phyloP scores from a whole-genome alignment of 2,797 vertebrate species.

The Pampus argenteus region DNA sequence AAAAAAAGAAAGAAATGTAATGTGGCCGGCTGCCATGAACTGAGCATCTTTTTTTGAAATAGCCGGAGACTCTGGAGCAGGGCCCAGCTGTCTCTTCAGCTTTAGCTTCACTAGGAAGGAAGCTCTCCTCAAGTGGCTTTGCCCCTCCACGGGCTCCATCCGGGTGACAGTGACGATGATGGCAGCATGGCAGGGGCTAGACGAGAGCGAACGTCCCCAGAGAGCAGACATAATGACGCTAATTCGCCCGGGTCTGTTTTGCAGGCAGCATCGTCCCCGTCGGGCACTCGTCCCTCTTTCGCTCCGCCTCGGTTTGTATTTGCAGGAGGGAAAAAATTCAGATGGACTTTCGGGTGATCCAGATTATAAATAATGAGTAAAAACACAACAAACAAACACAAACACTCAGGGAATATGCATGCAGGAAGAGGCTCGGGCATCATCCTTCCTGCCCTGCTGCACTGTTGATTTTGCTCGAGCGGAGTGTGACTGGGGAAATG shows the following conservation, averaged over 20 bases:
- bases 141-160: slow-evolving; percentile 37
- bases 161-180: slow-evolving; percentile 69
- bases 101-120: slow-evolving; percentile 52
- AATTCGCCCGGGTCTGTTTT: slow-evolving; percentile 47
- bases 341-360: slow-evolving; percentile 39
- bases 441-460: slow-evolving; percentile 5
- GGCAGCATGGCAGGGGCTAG: slow-evolving; percentile 37
- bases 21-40: slow-evolving; percentile 41
- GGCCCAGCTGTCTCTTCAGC: slow-evolving; percentile 69
- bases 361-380: slow-evolving; percentile 69
- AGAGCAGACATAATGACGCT: slow-evolving; percentile 61
- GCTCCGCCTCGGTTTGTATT: background rate
- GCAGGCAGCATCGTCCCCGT: background rate
- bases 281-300: slow-evolving; percentile 2
- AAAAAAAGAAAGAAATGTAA: slow-evolving; percentile 18
- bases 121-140: slow-evolving; percentile 56
- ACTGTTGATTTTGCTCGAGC: slow-evolving; percentile 60
- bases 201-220: slow-evolving; percentile 46
- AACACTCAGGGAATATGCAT: slow-evolving; percentile 38
- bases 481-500: slow-evolving; percentile 52
- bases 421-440: slow-evolving; percentile 6
- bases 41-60: slow-evolving; percentile 59
- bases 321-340: slow-evolving; percentile 15
- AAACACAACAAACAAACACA: slow-evolving; percentile 55
- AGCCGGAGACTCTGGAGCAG: slow-evolving; percentile 42